Evolutionary conservation across 2,888 invertebrate genomes (phyloP), one percentile per base, ranked within the genome.

Genomic region (Andrena trimmerana): DNA sequence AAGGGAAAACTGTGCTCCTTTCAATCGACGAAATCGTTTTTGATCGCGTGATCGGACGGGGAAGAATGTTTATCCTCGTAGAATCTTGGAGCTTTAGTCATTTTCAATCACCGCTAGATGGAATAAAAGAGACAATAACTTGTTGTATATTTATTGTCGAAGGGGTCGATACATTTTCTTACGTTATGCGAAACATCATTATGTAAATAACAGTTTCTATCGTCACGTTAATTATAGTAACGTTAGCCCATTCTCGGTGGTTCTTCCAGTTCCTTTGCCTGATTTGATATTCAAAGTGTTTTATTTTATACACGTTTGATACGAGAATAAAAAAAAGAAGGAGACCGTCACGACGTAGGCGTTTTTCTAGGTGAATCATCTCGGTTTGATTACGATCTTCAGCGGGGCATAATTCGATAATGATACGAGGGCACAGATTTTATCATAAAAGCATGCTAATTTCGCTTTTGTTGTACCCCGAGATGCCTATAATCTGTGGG

Each of bases 391-490:
- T 92, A 92, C 88, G 89, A 94, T 93, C 93, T 92, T 92, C 87
- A 86, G 86, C 86, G 85, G 84, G 88, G 87, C 89, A 92, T 94
- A 94, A 94, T 94, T 93, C 90, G 93, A 93, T 94, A 93, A 93
- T 94, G 92, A 93, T 91, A 92, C 87, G 89, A 90, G 89, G 86
- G 90, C 89, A 90, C 79, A 81, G 90, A 88, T 91, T 92, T 92
- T 92, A 92, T 91, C 91, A 90, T 91, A 90, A 90, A 90, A 91
- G 91, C 90, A 94, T 94, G 93, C 93, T 94, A 94, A 94, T 94
- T 86, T 86, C 85, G 86, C 89, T 90, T 93, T 93, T 92, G 92
- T 92, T 90, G 91, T 89, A 90, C 88, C 86, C 86, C 68, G 75
- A 87, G 90, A 93, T 93, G 83, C 90, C 93, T 93, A 93, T 93